Base-by-base conservation (phyloP, 1,140 invertebrate species). In the Akabosia matsudoensis region DNA sequence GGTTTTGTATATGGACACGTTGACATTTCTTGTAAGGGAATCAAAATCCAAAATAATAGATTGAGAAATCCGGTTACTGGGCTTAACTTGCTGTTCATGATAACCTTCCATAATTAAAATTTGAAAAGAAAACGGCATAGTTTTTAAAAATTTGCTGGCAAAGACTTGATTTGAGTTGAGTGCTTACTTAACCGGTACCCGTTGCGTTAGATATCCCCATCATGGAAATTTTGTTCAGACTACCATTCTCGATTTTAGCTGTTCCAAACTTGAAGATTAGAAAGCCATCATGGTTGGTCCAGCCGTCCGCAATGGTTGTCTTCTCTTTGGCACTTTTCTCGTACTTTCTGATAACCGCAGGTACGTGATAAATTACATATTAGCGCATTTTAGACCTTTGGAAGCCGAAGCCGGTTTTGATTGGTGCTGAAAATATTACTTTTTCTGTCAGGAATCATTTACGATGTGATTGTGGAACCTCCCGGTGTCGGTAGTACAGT, bases 381-480 rank as follows among this genome's bases (percentile, higher is more conserved):
- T 61, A 22, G 24, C 14, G 45, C 79, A 74, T 77, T 31, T 70
- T 79, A 64, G 45, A 30, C 31, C 10, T n/a, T n/a, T n/a, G n/a
- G n/a, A 76, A 14, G 16, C 56, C 22, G 67, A 24, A 22, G 16
- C 26, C 22, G 24, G 1, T 54, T 33, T 2, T 51, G 71, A 70
- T 33, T 16, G 18, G 4, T 75, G 78, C 77, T 79, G 28, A 33
- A 73, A 64, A 61, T 61, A 14, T 74, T 54, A 37, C 82, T 77
- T 72, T 72, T 22, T 81, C 79, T 88, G 88, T 30, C 84, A 98
- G 96, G 96, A 77, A 96, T 98, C 37, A 98, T 98, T 82, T 98
- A 98, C 86, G 96, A 98, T 87, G 95, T 99, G 0, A 99, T 99
- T 84, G 95, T 98, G 67, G 97, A 99, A 85, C 97, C 97, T 45